Conservation (phyloP, 1,140 invertebrate genomes). For the Cydia splendana region DNA sequence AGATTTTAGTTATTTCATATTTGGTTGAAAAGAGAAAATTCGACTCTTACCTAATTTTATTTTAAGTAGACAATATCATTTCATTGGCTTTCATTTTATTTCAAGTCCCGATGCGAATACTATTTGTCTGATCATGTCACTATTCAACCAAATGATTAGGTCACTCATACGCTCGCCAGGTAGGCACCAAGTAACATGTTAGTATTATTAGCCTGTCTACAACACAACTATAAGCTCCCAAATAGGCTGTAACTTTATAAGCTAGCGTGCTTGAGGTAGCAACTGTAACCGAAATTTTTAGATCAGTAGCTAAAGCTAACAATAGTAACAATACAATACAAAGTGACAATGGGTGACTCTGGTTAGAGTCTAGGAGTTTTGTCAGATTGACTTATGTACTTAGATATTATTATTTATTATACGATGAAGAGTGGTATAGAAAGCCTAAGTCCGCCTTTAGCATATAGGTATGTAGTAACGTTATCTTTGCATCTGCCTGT, state of each 20-base stretch:
- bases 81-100: neutral
- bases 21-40: too few species aligned
- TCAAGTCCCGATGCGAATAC: neutral
- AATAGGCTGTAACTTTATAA: neutral
- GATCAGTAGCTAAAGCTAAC: neutral
- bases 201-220: neutral
- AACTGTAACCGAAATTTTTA: slow-evolving; percentile 5
- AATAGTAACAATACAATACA: too few species aligned
- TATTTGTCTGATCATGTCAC: neutral
- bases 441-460: too few species aligned
- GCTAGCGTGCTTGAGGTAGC: neutral
- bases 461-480: too few species aligned
- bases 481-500: too few species aligned
- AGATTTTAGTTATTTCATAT: too few species aligned
- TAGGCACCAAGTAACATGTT: neutral
- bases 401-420: too few species aligned
- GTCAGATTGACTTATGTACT: too few species aligned
- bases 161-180: neutral
- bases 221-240: neutral
- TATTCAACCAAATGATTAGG: neutral
- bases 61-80: too few species aligned
- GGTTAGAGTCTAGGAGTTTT: neutral
- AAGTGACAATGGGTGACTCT: neutral
- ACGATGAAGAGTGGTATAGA: too few species aligned
- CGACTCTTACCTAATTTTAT: too few species aligned